These are phyloP conservation scores for Chloroceryle inda DNA, from an alignment of 2,797 vertebrate species.

Conservation along the genomic window DNA sequence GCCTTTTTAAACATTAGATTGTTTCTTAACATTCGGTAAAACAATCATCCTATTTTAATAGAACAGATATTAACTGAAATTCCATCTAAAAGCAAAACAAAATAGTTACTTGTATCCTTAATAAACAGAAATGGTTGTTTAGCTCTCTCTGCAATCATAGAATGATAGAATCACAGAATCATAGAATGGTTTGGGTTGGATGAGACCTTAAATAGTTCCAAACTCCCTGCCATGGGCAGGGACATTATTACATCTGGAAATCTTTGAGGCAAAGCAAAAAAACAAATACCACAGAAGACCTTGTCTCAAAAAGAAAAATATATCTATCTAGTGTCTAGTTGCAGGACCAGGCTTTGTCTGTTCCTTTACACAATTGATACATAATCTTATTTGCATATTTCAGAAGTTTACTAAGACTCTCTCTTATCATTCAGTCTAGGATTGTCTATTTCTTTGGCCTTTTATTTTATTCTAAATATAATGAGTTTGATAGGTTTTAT, in stretches of 20 bases:
- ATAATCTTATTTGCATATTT: neutral
- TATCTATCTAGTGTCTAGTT: neutral
- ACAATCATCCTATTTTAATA: slow-evolving; percentile 33
- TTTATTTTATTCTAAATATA: neutral
- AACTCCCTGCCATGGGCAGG: neutral
- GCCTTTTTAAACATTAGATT: slow-evolving; percentile 22
- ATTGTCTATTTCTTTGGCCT: neutral
- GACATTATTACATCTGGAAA: neutral
- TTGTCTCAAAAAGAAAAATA: neutral
- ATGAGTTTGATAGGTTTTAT: neutral
- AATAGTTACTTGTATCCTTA: neutral
- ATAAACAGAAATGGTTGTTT: neutral
- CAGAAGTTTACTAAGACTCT: neutral
- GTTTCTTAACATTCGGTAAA: slow-evolving; percentile 25
- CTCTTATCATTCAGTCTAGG: neutral
- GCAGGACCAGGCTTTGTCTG: neutral
- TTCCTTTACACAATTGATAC: neutral
- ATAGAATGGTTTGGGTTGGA: neutral
- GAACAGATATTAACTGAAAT: neutral
- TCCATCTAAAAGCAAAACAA: slow-evolving; percentile 5
- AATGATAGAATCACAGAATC: neutral
- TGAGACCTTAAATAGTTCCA: neutral
- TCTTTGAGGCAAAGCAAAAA: neutral
- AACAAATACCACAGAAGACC: neutral
- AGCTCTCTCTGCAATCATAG: neutral